phyloP scores from a whole-genome alignment of 1,140 invertebrate genomes.

The Drosophila carrolli region DNA sequence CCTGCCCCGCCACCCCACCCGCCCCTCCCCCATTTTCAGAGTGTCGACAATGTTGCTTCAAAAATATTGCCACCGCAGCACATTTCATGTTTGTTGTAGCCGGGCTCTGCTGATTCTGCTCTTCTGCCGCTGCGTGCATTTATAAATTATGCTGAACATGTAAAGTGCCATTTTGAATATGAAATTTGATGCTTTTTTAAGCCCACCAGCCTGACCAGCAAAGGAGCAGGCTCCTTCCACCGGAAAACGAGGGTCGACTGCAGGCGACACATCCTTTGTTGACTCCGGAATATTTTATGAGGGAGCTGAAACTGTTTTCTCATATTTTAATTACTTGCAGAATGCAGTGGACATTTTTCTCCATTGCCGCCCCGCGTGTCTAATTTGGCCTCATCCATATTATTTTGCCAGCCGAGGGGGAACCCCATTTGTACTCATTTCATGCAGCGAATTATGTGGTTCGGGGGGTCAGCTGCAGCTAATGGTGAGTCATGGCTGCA shows the following conservation, averaged over 20 bases:
- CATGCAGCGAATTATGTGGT: constrained; percentile 5
- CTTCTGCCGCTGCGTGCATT: constrained; percentile 63
- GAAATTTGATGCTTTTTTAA: constrained; percentile 85
- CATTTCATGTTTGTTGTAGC: constrained; percentile 73
- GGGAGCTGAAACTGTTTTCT: constrained; percentile 25
- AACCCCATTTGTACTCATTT: constrained; percentile 69
- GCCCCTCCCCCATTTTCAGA: constrained; percentile 11
- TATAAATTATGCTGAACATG: constrained; percentile 84
- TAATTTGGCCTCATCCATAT: constrained; percentile 62
- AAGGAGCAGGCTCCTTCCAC: constrained; percentile 2
- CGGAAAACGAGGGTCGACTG: not conserved
- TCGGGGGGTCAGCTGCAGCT: constrained; percentile 23
- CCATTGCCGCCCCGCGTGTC: constrained; percentile 37
- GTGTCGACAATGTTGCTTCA: constrained; percentile 80
- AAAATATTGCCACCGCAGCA: constrained; percentile 79
- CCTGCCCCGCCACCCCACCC: not conserved
- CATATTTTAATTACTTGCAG: constrained; percentile 81
- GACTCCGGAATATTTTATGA: constrained; percentile 67
- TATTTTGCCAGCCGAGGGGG: constrained; percentile 7
- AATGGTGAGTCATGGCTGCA: constrained; percentile 50
- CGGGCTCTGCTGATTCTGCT: constrained; percentile 13
- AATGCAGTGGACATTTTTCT: constrained; percentile 71
- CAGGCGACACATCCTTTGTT: constrained; percentile 41
- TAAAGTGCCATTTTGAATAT: constrained; percentile 85
- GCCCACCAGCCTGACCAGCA: constrained; percentile 55